Evolutionary conservation across 2,113 vertebrate genomes (phyloP).

Genomic region (Aphelocoma coerulescens): DNA sequence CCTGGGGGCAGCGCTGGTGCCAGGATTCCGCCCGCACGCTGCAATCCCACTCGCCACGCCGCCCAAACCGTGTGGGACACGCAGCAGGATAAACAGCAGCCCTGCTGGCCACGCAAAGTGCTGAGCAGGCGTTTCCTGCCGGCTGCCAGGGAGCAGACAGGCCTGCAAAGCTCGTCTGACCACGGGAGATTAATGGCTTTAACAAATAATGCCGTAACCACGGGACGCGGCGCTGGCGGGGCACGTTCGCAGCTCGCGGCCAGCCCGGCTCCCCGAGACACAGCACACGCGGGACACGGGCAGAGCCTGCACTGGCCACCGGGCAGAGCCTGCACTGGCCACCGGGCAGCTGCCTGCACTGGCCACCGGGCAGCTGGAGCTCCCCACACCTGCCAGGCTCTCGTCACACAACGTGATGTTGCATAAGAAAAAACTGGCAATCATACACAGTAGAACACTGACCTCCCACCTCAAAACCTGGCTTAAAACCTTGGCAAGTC

Average conservation of each 20-base stretch:
- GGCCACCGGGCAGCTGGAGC: not conserved
- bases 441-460: accelerated
- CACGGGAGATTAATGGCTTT: conserved; percentile 77
- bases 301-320: conserved; percentile 26
- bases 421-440: accelerated
- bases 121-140: conserved; percentile 68
- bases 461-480: not conserved
- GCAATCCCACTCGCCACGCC: not conserved
- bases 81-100: not conserved
- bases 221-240: conserved; percentile 72
- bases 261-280: conserved; percentile 70
- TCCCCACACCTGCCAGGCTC: not conserved
- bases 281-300: conserved; percentile 58
- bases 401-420: not conserved
- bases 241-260: conserved; percentile 75
- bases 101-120: conserved; percentile 45
- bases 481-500: not conserved
- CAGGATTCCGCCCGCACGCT: not conserved
- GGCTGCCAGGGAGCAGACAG: not conserved
- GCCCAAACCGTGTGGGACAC: not conserved
- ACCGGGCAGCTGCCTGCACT: not conserved
- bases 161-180: conserved; percentile 73
- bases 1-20: not conserved
- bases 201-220: conserved; percentile 78
- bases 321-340: not conserved